Base-by-base conservation (phyloP, 2,888 invertebrate genomes). In the Callyntrura guangdongensis region DNA sequence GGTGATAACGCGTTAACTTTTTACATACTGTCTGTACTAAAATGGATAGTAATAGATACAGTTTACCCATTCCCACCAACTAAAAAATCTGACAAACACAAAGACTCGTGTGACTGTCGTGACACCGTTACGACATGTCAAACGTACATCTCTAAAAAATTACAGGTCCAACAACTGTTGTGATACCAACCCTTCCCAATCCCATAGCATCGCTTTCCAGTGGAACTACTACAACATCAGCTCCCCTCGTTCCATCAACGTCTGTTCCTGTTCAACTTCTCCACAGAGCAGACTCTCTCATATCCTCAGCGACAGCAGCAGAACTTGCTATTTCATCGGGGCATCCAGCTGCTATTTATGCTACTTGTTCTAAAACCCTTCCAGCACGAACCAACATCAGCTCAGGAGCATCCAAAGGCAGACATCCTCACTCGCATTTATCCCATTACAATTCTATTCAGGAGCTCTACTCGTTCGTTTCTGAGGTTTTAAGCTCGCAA, bases 391-490 rank as follows among this genome's bases (percentile, higher is more conserved):
- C 89, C 47, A 36, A 6, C 36, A 72, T 85, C 47, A n/a, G 74
- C 14, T 20, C 86, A 47, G 20, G 90, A 84, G 83, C 86, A 25
- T 20, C 81, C 25, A 59, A 85, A 82, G 59, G 86, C 45, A 49
- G 84, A 81, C 84, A 79, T 64, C 25, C 69, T 20, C 86, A 86
- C 47, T 20, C 91, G 9, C 92, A 91, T 79, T 85, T 93, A 81
- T 87, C 91, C 20, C 94, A 94, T 89, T 94, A 94, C 85, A 93
- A 94, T 92, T 94, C 94, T 22, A 94, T 94, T 81, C 94, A 94
- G 87, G 94, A 94, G 88, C 92, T 94, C 45, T 94, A 94, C 86
- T 93, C 93, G 5, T 94, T 94, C 90, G 94, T 94, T 14, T 93
- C 93, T 0, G 92, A 93, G 72, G 93, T 94, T 82, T 90, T 94